Conservation (phyloP, 2,888 invertebrate species). For the Ormyrus thymus region DNA sequence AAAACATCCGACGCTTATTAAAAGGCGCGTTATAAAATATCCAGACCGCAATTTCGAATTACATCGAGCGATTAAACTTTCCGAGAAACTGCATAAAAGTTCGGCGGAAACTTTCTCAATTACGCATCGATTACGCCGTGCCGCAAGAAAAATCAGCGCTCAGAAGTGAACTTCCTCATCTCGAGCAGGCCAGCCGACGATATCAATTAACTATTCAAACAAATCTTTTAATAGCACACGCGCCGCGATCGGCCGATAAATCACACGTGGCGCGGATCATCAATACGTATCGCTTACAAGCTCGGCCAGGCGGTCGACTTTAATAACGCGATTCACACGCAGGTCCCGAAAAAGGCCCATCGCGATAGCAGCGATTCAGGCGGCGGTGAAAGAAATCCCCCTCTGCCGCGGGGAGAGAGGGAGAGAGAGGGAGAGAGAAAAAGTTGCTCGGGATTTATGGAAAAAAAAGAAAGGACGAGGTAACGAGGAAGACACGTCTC, state of each 20-base stretch:
- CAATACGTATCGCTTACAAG: conserved; percentile 9
- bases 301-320: neutral
- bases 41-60: too few species aligned
- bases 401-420: neutral
- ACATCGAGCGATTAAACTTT: too few species aligned
- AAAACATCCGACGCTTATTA: too few species aligned
- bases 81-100: too few species aligned
- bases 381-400: conserved; percentile 1
- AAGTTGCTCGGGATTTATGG: conserved; percentile 29
- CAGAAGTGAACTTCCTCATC: neutral
- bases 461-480: conserved; percentile 12
- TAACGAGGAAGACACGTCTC: conserved; percentile 34
- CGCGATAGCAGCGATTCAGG: conserved; percentile 28
- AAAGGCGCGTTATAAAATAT: too few species aligned
- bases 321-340: conserved; percentile 23
- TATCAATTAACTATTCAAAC: conserved; percentile 33
- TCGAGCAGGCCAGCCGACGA: neutral
- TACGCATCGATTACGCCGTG: neutral
- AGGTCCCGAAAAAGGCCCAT: conserved; percentile 25
- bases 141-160: neutral
- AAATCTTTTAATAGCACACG: conserved; percentile 26
- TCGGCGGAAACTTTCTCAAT: neutral
- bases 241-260: neutral
- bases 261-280: neutral
- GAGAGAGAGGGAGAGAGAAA: neutral